These are phyloP conservation scores for Ptilodon capucinus DNA, from an alignment of 2,888 invertebrate genomes.

Conservation along the genomic window DNA sequence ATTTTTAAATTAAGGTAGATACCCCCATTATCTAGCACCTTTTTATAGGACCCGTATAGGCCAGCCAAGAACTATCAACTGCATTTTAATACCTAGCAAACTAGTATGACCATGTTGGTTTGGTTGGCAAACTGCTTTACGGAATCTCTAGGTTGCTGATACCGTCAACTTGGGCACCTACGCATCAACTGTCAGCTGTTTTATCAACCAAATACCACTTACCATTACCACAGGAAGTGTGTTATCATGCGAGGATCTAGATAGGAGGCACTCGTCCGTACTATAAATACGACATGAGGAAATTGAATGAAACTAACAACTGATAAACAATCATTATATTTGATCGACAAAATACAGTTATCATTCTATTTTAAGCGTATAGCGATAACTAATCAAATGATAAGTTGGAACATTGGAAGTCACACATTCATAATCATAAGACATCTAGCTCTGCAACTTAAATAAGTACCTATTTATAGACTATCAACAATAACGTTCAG, in stretches of 20 bases:
- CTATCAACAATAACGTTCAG: neutral
- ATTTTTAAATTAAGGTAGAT: too few relatives aligned
- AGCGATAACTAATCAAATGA: conserved; percentile 4
- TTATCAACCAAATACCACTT: too few relatives aligned
- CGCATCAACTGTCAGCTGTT: too few relatives aligned
- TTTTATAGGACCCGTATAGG: too few relatives aligned
- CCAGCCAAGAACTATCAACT: too few relatives aligned
- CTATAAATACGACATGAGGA: neutral
- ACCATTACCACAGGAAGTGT: conserved; percentile 2
- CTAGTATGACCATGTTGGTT: too few relatives aligned
- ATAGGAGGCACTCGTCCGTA: neutral
- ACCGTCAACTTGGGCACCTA: too few relatives aligned
- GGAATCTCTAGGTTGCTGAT: too few relatives aligned
- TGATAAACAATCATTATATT: conserved; percentile 29
- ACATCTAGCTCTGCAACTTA: neutral
- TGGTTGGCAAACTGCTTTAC: too few relatives aligned
- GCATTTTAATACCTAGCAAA: too few relatives aligned
- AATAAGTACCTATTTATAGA: neutral
- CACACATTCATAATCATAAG: neutral
- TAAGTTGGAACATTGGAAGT: neutral
- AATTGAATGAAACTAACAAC: neutral
- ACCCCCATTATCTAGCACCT: too few relatives aligned
- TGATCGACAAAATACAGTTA: conserved; percentile 26
- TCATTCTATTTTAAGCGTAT: conserved; percentile 7
- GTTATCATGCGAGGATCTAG: neutral